Percentiles rank a stretch among this genome's conserved stretches.
These are phyloP conservation scores for Tanypteryx hageni DNA, from an alignment of 2,888 invertebrate genomes.

Conservation along the genomic window DNA sequence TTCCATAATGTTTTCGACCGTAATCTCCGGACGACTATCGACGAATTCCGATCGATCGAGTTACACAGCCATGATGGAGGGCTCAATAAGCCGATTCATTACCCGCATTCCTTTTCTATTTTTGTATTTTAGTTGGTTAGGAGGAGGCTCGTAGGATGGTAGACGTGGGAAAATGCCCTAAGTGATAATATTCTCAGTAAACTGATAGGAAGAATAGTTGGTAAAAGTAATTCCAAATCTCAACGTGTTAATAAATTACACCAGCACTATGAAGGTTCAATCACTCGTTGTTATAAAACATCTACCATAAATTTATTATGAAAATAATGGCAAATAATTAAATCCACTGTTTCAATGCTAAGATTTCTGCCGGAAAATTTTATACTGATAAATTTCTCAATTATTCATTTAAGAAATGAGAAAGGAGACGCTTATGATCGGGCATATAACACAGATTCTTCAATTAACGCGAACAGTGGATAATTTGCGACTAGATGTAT, in stretches of 20 bases:
- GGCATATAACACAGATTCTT: no score
- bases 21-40: conserved; percentile 31
- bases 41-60: conserved; percentile 52
- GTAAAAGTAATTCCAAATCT: not conserved
- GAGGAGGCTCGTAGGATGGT: not conserved
- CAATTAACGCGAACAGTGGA: no score
- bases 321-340: not conserved
- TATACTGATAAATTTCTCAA: no score
- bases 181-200: not conserved
- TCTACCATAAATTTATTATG: not conserved
- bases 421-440: no score
- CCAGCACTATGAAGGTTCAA: not conserved
- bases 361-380: no score
- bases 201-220: not conserved
- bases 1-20: not conserved
- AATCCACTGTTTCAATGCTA: not conserved
- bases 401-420: no score
- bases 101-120: not conserved
- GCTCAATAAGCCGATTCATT: conserved; percentile 7
- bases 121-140: not conserved
- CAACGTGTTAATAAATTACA: not conserved
- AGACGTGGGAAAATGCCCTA: not conserved
- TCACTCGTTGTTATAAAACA: not conserved
- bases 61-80: conserved; percentile 3
- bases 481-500: no score